Evolutionary conservation across 2,113 vertebrate genomes (phyloP), one percentile per base, ranked within the genome.

Genomic region (Fulmarus glacialis): DNA sequence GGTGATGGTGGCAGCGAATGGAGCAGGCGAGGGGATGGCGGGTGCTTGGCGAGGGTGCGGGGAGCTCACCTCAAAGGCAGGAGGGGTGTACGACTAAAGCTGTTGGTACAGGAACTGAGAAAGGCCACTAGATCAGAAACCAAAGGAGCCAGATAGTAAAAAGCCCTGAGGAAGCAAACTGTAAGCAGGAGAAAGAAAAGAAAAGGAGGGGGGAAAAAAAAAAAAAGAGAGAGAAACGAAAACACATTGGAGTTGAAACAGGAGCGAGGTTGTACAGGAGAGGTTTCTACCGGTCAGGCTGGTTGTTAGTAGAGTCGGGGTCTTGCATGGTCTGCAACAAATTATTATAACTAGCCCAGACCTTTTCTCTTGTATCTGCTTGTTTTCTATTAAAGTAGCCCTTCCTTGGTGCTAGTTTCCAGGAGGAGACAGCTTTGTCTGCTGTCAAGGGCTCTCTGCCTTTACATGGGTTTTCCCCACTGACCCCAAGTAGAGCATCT

Each of bases 41-140:
- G 48, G 64, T 82, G 48, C 52, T 63, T 67, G 59, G 74, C 2
- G 3, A 71, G 67, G 74, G 45, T 56, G 55, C 14, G 2, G 83
- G 94, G 83, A 71, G 98, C 99, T 99, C 99, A 99, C 99, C 99
- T 99, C 99, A 98, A 99, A 99, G 99, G 99, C 99, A 99, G 99
- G 99, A 99, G 99, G 99, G 98, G 98, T 98, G 98, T 98, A 99
- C 99, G 99, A 99, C 99, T 98, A 98, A 98, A 98, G 98, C 98
- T 99, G 99, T 99, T 99, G 99, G 98, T 99, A 99, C 99, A 98
- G 99, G 99, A 99, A 99, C 99, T 99, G 99, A 99, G 98, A 99
- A 99, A 99, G 99, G 99, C 99, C 99, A 99, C 99, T 99, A 99
- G 99, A 99, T 99, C 99, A 99, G 99, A 99, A 99, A 99, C 99